A percentile compares a stretch with the other conserved stretches of the same genome.
Conservation (phyloP, 2,113 vertebrate genomes). For the Holacanthus passer region DNA sequence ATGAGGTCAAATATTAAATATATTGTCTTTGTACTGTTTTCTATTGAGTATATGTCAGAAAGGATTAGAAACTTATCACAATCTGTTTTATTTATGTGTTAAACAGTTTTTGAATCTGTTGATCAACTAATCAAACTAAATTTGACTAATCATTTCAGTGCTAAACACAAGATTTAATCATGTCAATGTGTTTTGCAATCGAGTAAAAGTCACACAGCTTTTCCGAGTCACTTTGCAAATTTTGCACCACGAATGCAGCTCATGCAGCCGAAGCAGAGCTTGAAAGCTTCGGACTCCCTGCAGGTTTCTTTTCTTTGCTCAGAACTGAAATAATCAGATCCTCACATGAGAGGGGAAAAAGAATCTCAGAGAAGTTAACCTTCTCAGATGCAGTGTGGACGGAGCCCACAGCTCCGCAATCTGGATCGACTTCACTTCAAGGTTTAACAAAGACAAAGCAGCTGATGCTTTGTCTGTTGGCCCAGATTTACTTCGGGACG, state of each 20-base stretch:
- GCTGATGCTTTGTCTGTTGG: conserved; percentile 1
- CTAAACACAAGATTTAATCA: neutral
- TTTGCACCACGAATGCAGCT: neutral
- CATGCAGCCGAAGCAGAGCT: neutral
- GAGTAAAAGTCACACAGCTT: neutral
- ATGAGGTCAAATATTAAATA: no score
- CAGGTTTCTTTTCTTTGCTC: neutral
- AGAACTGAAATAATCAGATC: neutral
- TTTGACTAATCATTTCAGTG: neutral
- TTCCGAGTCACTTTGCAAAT: neutral
- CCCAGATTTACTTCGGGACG: neutral
- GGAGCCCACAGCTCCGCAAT: neutral
- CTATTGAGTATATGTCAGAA: no score
- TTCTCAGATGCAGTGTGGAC: neutral
- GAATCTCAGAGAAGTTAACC: neutral
- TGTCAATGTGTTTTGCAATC: neutral
- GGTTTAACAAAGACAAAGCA: conserved; percentile 25
- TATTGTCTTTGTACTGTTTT: no score
- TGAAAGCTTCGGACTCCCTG: neutral
- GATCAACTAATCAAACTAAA: neutral
- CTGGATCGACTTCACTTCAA: neutral
- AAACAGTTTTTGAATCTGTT: no score
- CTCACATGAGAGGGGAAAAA: neutral
- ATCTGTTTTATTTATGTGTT: no score
- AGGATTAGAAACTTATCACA: no score